Percentiles rank a stretch among this genome's conserved stretches.
Conservation (phyloP, 1,140 invertebrate species). For the Drosophila nebulosa region DNA sequence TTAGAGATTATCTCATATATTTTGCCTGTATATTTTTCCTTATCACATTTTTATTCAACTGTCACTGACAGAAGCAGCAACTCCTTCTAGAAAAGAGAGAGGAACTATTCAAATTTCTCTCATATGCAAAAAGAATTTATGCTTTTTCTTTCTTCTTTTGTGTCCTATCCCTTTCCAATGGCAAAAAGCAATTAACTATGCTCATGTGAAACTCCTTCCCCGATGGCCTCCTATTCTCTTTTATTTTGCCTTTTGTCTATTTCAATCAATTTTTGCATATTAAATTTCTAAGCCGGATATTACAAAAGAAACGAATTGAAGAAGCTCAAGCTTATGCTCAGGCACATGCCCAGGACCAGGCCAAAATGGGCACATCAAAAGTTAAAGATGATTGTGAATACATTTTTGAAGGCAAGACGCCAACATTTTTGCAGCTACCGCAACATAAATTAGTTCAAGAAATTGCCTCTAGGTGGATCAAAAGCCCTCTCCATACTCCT, state of each 20-base stretch:
- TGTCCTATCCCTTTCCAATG: background rate
- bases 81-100: background rate
- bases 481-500: background rate
- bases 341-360: slow-evolving; percentile 26
- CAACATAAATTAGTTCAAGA: slow-evolving; percentile 57
- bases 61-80: slow-evolving; percentile 26
- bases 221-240: background rate
- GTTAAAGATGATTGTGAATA: slow-evolving; percentile 34
- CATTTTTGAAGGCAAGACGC: slow-evolving; percentile 29
- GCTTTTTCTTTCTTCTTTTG: background rate
- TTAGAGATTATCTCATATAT: background rate
- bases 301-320: slow-evolving; percentile 54
- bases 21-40: slow-evolving; percentile 30
- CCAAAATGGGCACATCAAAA: slow-evolving; percentile 38
- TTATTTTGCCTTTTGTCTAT: background rate
- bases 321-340: slow-evolving; percentile 41
- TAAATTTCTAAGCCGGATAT: slow-evolving; percentile 74
- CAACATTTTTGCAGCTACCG: slow-evolving; percentile 17
- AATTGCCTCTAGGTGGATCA: slow-evolving; percentile 38
- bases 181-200: slow-evolving; percentile 56
- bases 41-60: slow-evolving; percentile 39
- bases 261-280: slow-evolving; percentile 59
- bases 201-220: slow-evolving; percentile 11
- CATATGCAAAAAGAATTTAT: background rate
- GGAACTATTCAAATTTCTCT: slow-evolving; percentile 39